Conservation (phyloP, 2,797 vertebrate species). For the Clarias pachynema region DNA sequence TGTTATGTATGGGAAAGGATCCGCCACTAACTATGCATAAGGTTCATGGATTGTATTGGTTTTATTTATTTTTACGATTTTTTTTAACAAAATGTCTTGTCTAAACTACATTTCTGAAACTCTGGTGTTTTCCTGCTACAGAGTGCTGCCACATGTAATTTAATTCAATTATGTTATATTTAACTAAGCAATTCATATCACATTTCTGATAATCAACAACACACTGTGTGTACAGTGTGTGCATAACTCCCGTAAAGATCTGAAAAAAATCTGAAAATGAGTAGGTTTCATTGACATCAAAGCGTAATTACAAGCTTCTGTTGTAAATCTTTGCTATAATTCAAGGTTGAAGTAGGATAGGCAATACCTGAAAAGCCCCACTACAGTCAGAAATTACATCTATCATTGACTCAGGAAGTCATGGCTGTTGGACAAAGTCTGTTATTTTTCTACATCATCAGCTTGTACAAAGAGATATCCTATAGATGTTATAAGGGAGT, state of each 20-base stretch:
- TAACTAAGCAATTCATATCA: neutral
- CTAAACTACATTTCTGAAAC: neutral
- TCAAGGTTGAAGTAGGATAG: neutral
- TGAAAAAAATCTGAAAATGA: slow-evolving; percentile 8
- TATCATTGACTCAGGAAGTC: neutral
- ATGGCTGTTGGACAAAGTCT: neutral
- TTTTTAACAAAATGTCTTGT: neutral
- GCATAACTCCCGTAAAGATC: neutral
- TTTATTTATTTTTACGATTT: too few species aligned
- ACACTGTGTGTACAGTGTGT: neutral
- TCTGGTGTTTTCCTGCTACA: neutral
- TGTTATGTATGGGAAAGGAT: too few species aligned
- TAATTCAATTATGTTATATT: neutral
- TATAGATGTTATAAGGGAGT: neutral
- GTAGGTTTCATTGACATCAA: slow-evolving; percentile 9
- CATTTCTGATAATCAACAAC: neutral
- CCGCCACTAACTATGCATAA: too few species aligned
- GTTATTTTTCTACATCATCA: neutral
- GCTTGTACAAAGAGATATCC: neutral
- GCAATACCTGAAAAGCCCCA: neutral
- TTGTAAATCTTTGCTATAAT: slow-evolving; percentile 4
- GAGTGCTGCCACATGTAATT: neutral
- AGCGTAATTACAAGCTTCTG: slow-evolving; percentile 4
- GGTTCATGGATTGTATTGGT: too few species aligned
- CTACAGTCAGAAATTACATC: neutral